Evolutionary conservation across 1,140 invertebrate species (phyloP).

Genomic region (Parapsyche elsis): DNA sequence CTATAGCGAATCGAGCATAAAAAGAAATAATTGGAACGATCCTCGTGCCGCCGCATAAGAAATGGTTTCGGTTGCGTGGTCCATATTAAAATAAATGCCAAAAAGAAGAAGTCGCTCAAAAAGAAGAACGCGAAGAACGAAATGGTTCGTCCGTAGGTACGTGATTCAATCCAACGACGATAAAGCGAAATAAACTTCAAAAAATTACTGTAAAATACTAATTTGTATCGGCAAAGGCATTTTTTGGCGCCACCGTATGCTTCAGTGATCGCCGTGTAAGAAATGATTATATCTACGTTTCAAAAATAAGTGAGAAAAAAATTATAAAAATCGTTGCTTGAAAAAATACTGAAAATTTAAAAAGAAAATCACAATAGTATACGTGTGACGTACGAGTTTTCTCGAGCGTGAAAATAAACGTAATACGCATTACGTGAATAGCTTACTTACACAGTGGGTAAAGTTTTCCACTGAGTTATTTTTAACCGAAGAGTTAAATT

Average conservation of each 20-base stretch:
- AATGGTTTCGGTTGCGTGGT: conserved; percentile 8
- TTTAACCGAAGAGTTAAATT: background rate
- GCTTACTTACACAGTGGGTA: background rate
- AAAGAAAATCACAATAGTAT: conserved; percentile 4
- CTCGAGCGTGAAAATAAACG: conserved; percentile 7
- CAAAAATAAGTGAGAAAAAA: background rate
- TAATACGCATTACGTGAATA: conserved; percentile 11
- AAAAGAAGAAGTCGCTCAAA: conserved; percentile 28
- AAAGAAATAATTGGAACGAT: conserved; percentile 44
- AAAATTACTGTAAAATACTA: conserved; percentile 4
- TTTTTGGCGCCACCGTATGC: too few relatives aligned
- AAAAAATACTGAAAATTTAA: background rate
- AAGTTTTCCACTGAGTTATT: conserved; percentile 16
- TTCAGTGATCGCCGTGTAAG: background rate
- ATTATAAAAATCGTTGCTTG: background rate
- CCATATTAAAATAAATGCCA: conserved; percentile 39
- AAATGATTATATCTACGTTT: background rate
- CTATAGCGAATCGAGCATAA: conserved; percentile 35
- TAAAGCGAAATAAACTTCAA: background rate
- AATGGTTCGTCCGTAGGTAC: conserved; percentile 22
- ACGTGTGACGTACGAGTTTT: background rate
- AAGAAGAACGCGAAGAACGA: background rate
- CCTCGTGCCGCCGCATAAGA: conserved; percentile 35
- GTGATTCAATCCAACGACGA: conserved; percentile 40
- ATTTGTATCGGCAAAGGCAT: conserved; percentile 3